phyloP scores from a whole-genome alignment of 2,888 invertebrate species.

The Apodemia zela region DNA sequence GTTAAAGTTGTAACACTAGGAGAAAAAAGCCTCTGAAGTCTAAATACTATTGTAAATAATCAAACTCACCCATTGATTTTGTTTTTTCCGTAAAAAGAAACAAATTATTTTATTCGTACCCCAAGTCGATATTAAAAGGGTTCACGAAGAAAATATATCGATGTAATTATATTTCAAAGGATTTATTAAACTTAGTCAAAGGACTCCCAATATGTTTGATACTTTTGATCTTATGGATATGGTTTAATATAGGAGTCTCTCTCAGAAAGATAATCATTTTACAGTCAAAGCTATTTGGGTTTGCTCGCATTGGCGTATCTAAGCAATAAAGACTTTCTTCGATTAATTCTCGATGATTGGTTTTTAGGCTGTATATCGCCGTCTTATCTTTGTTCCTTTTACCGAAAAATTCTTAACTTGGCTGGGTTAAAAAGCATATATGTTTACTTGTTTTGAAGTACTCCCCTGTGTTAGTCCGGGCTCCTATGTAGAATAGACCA shows the following conservation, averaged over 20 bases:
- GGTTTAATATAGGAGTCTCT: conserved; percentile 8
- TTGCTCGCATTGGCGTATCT: background rate
- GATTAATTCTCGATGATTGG: background rate
- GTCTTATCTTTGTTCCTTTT: background rate
- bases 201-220: conserved; percentile 6
- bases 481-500: no score
- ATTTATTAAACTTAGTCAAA: conserved; percentile 12
- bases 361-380: background rate
- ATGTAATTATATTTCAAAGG: conserved; percentile 12
- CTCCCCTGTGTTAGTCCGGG: no score
- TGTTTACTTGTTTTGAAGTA: no score
- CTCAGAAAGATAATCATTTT: background rate
- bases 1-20: no score
- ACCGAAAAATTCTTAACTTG: background rate
- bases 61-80: background rate
- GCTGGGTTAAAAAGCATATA: no score
- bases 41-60: background rate
- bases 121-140: conserved; percentile 6
- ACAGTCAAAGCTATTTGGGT: conserved; percentile 4
- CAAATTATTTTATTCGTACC: background rate
- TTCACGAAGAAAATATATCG: conserved; percentile 2
- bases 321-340: background rate
- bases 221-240: conserved; percentile 8
- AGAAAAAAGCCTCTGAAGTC: no score
- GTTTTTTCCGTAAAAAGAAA: background rate